These are phyloP conservation scores for Epinotia brunnichana DNA, from an alignment of 2,888 invertebrate genomes.

Conservation along the genomic window DNA sequence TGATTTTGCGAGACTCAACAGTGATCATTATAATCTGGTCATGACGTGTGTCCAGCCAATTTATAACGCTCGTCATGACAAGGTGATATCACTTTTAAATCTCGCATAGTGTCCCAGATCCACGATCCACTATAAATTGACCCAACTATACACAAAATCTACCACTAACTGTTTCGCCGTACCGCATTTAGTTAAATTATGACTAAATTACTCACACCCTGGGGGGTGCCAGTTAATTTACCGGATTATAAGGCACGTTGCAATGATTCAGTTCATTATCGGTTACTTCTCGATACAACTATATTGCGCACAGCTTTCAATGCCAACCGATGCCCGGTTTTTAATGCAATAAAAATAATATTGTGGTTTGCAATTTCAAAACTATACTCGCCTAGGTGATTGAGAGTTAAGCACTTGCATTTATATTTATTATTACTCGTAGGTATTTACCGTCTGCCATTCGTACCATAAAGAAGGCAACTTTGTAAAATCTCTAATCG, in stretches of 20 bases:
- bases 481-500: slow-evolving; percentile 1
- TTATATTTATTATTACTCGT: background rate
- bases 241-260: slow-evolving; percentile 32
- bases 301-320: slow-evolving; percentile 34
- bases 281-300: slow-evolving; percentile 23
- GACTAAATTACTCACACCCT: slow-evolving; percentile 35
- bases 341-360: slow-evolving; percentile 26
- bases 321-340: slow-evolving; percentile 20
- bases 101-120: background rate
- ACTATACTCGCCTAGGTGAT: background rate
- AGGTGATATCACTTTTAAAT: background rate
- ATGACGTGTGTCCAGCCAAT: background rate
- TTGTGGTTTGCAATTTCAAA: slow-evolving; percentile 19
- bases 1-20: background rate
- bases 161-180: slow-evolving; percentile 6
- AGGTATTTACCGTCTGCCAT: background rate
- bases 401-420: background rate
- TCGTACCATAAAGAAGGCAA: background rate
- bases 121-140: background rate
- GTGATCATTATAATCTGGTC: background rate
- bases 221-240: slow-evolving; percentile 35
- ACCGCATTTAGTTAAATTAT: slow-evolving; percentile 20
- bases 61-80: background rate
- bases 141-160: slow-evolving; percentile 7
- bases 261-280: slow-evolving; percentile 32